phyloP scores from a whole-genome alignment of 1,140 invertebrate species.

The Copidosoma floridanum region DNA sequence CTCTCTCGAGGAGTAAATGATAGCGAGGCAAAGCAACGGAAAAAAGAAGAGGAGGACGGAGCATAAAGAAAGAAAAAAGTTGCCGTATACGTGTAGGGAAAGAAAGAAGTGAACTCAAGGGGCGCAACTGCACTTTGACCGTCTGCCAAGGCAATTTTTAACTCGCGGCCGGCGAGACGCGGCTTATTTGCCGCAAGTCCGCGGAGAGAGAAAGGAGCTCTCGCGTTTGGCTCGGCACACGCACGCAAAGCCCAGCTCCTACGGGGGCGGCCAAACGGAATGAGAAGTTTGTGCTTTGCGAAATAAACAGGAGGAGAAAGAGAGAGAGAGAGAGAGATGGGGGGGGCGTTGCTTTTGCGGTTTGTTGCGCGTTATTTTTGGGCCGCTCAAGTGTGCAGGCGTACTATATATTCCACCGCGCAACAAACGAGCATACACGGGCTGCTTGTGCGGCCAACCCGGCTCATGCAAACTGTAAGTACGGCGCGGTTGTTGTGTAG shows the following conservation, averaged over 20 bases:
- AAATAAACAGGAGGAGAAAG: background rate
- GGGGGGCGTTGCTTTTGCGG: background rate
- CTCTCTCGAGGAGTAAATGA: constrained; percentile 2
- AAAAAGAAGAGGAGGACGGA: background rate
- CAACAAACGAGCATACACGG: too few relatives aligned
- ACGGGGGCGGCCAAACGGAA: too few relatives aligned
- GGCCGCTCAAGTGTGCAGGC: too few relatives aligned
- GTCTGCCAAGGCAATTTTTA: constrained; percentile 7
- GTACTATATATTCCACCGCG: too few relatives aligned
- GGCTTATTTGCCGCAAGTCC: background rate
- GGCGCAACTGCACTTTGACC: background rate
- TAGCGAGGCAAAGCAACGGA: background rate
- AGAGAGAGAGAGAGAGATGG: background rate
- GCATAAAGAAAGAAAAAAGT: background rate
- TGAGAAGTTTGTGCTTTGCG: too few relatives aligned
- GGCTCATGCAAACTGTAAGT: too few relatives aligned
- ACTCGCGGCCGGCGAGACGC: background rate
- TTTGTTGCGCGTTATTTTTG: too few relatives aligned
- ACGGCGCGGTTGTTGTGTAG: too few relatives aligned
- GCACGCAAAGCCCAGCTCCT: background rate
- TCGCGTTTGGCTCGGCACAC: background rate
- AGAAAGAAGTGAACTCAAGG: background rate
- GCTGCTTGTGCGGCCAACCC: too few relatives aligned
- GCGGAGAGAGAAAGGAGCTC: background rate
- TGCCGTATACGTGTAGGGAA: background rate